Evolutionary conservation across 2,113 vertebrate species (phyloP).

Genomic region (Cepphus grylle): DNA sequence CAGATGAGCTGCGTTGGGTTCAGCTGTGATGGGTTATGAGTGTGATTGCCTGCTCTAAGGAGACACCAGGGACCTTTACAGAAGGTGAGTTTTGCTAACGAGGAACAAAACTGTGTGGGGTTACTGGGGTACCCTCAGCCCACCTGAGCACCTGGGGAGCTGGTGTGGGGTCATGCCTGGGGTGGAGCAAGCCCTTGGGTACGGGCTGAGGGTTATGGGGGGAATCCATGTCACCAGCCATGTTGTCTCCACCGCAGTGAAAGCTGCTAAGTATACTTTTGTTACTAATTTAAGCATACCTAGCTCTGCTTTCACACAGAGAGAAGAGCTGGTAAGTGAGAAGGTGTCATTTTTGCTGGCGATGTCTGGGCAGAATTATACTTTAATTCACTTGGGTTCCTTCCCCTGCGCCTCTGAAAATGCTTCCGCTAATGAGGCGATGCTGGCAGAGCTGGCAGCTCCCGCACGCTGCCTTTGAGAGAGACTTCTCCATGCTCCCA

Average conservation of each 20-base stretch:
- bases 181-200: background rate
- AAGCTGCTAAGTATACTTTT: background rate
- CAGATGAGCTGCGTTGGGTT: background rate
- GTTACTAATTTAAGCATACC: background rate
- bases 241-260: rapidly evolving
- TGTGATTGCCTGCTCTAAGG: background rate
- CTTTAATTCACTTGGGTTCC: background rate
- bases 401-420: background rate
- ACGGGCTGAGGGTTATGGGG: rapidly evolving
- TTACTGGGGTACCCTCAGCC: background rate
- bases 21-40: background rate
- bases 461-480: background rate
- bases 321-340: background rate
- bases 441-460: background rate
- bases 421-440: rapidly evolving
- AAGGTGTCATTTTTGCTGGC: background rate
- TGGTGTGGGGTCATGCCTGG: background rate
- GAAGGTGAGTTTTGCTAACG: background rate
- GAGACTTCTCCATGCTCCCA: background rate
- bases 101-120: background rate
- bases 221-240: rapidly evolving
- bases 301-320: background rate
- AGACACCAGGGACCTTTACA: background rate
- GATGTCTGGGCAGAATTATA: background rate
- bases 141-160: background rate